These are phyloP conservation scores for Andinoacara biseriatus DNA, from an alignment of 2,113 vertebrate genomes.

Conservation along the genomic window DNA sequence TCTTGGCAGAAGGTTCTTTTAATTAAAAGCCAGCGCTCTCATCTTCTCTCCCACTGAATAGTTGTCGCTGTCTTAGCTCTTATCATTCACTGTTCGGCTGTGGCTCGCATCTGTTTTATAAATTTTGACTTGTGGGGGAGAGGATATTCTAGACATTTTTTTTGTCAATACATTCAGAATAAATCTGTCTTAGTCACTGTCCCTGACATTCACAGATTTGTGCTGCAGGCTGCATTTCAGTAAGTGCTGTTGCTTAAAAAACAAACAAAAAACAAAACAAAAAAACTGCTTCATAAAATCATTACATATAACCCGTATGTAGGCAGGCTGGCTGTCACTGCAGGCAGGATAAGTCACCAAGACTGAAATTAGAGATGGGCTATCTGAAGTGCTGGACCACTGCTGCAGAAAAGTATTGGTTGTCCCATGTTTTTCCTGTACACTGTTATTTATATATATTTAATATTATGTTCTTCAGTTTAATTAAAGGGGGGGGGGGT, in stretches of 20 bases:
- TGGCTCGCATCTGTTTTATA: conserved; percentile 10
- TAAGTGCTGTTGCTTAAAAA: conserved; percentile 22
- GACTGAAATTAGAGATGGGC: conserved; percentile 38
- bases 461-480: background rate
- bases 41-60: conserved; percentile 35
- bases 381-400: conserved; percentile 38
- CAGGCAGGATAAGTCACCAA: conserved; percentile 8
- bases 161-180: conserved; percentile 26
- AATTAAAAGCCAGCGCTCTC: conserved; percentile 54
- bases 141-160: background rate
- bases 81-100: conserved; percentile 46
- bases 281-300: conserved; percentile 42
- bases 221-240: conserved; percentile 28
- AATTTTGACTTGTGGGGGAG: conserved; percentile 4
- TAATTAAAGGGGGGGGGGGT: background rate
- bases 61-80: conserved; percentile 40
- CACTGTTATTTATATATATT: background rate
- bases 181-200: background rate
- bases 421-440: background rate
- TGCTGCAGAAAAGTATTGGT: conserved; percentile 9
- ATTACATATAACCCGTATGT: conserved; percentile 47
- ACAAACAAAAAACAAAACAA: conserved; percentile 1
- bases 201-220: conserved; percentile 14
- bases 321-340: conserved; percentile 35
- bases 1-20: conserved; percentile 44